Percentiles rank a stretch among this genome's conserved stretches.
These are phyloP conservation scores for Siphamia tubifer DNA, from an alignment of 2,113 vertebrate genomes.

Conservation along the genomic window DNA sequence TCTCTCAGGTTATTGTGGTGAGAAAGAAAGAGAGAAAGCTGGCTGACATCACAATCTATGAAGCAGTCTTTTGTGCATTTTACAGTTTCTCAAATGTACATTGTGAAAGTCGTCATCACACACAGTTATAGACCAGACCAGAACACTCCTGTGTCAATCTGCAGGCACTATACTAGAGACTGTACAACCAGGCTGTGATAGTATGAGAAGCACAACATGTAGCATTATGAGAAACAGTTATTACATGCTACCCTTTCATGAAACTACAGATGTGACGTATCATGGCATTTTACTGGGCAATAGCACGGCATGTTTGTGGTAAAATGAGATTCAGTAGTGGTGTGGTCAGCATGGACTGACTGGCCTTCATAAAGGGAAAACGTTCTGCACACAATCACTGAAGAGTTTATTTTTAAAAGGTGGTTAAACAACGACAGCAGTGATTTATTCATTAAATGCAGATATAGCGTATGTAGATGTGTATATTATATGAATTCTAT, in stretches of 20 bases:
- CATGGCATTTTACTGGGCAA: neutral
- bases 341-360: neutral
- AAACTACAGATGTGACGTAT: conserved; percentile 1
- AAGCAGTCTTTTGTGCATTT: neutral
- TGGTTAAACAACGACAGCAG: neutral
- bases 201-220: neutral
- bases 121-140: conserved; percentile 16
- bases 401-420: neutral
- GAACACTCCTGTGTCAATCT: conserved; percentile 7
- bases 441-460: no score
- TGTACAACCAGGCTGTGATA: neutral
- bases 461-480: no score
- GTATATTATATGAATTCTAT: no score
- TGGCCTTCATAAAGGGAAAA: neutral
- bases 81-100: conserved; percentile 29
- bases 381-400: neutral
- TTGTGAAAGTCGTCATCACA: conserved; percentile 24
- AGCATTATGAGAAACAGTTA: neutral
- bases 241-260: neutral
- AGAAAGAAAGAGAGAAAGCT: no score
- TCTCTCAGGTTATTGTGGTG: neutral
- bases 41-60: neutral
- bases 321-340: neutral
- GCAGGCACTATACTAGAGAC: neutral
- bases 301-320: neutral